A percentile compares a stretch with the other conserved stretches of the same genome.
Conservation (phyloP, 2,888 invertebrate genomes). For the Oscheius sp. region DNA sequence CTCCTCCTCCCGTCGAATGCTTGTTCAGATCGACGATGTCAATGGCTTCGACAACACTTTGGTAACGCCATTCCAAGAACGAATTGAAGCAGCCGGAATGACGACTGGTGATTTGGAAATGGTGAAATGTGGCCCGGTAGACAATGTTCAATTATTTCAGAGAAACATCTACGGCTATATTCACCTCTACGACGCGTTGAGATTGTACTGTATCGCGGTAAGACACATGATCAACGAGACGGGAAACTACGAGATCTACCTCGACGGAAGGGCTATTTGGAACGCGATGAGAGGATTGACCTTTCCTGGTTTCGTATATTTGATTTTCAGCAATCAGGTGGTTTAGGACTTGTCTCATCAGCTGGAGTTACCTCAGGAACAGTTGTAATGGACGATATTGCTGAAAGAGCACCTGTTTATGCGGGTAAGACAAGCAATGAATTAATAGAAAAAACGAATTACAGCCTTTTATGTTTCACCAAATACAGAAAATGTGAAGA, state of each 20-base stretch:
- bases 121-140: constrained; percentile 34
- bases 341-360: constrained; percentile 60
- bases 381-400: constrained; percentile 71
- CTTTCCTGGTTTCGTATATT: constrained; percentile 55
- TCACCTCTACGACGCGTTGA: constrained; percentile 70
- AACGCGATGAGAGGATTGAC: constrained; percentile 68
- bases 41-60: constrained; percentile 72
- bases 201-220: constrained; percentile 69
- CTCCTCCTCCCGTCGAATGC: background rate
- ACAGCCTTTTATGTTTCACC: constrained; percentile 69
- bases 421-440: constrained; percentile 47
- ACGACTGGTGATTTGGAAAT: constrained; percentile 66
- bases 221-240: constrained; percentile 59
- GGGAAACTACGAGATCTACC: constrained; percentile 57
- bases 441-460: background rate
- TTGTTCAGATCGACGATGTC: constrained; percentile 67
- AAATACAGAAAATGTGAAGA: constrained; percentile 69
- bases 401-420: constrained; percentile 69
- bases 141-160: constrained; percentile 39
- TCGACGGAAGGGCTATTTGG: constrained; percentile 69
- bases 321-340: no score
- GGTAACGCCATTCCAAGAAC: constrained; percentile 68
- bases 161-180: constrained; percentile 71
- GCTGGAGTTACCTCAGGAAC: constrained; percentile 66
- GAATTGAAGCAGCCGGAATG: constrained; percentile 65